Conservation (phyloP, 2,888 invertebrate genomes). For the Drosophila melanosoma region DNA sequence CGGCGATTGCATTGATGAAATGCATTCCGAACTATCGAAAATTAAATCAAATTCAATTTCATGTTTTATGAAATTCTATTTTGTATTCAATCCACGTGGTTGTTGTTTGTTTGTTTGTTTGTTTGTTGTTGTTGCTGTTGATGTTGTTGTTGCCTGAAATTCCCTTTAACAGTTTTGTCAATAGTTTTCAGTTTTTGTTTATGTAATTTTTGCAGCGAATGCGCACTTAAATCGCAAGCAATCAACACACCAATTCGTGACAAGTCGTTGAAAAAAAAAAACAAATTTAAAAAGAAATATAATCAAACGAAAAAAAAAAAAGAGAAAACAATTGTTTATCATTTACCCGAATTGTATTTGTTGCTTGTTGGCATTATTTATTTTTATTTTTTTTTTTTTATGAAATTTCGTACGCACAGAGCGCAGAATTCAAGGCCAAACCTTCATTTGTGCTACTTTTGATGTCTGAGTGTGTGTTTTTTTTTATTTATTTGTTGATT, state of each 20-base stretch:
- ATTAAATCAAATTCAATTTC: conserved; percentile 53
- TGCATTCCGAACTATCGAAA: conserved; percentile 51
- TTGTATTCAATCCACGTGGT: conserved; percentile 40
- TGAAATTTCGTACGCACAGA: conserved; percentile 41
- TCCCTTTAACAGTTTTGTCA: conserved; percentile 42
- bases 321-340: conserved; percentile 78
- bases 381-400: conserved; percentile 27
- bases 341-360: conserved; percentile 26
- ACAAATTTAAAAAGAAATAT: conserved; percentile 19
- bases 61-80: conserved; percentile 36
- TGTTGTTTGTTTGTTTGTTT: not conserved
- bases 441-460: conserved; percentile 73
- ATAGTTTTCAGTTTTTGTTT: conserved; percentile 41
- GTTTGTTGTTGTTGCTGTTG: conserved; percentile 10
- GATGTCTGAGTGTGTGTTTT: conserved; percentile 2
- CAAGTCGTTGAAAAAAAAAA: conserved; percentile 34
- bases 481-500: not conserved
- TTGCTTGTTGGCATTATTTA: conserved; percentile 17
- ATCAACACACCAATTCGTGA: conserved; percentile 50
- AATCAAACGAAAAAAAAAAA: conserved; percentile 26
- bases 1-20: conserved; percentile 55
- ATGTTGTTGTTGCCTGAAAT: conserved; percentile 18
- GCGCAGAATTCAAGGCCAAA: conserved; percentile 72
- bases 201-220: conserved; percentile 54
- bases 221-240: conserved; percentile 47